Conservation (phyloP, 2,797 vertebrate genomes). For the Morus bassanus region DNA sequence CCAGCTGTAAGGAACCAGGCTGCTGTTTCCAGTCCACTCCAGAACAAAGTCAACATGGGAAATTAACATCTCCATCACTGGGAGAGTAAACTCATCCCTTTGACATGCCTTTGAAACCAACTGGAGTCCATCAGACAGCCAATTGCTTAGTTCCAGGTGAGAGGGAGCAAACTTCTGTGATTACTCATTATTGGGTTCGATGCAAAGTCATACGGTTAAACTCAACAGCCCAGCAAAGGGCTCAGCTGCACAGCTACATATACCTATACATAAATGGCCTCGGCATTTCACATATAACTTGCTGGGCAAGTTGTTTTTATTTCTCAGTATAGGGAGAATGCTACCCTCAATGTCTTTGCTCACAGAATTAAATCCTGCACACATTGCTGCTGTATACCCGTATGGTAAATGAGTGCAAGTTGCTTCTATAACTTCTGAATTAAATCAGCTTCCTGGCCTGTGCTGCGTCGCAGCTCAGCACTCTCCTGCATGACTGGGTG, state of each 20-base stretch:
- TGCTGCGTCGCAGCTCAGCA: background rate
- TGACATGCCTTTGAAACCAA: background rate
- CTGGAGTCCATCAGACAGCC: background rate
- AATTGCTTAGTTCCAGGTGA: background rate
- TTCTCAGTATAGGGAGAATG: background rate
- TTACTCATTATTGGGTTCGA: accelerated
- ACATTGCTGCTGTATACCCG: background rate
- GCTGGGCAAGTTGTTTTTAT: background rate
- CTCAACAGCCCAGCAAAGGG: background rate
- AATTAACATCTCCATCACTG: background rate
- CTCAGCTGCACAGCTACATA: background rate
- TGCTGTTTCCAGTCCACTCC: background rate
- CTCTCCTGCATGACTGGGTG: conserved; percentile 15
- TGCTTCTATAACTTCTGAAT: conserved; percentile 46
- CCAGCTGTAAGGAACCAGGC: background rate
- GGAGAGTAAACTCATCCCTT: background rate
- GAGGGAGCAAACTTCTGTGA: background rate
- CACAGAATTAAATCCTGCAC: conserved; percentile 16
- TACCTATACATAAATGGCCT: background rate
- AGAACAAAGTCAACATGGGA: background rate
- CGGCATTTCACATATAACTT: background rate
- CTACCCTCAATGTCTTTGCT: conserved; percentile 13
- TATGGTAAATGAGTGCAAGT: conserved; percentile 26
- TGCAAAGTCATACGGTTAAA: background rate
- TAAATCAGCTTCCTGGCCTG: background rate